A percentile compares a stretch with the other conserved stretches of the same genome.
These are phyloP conservation scores for Diplodus puntazzo DNA, from an alignment of 2,797 vertebrate species.

Conservation along the genomic window DNA sequence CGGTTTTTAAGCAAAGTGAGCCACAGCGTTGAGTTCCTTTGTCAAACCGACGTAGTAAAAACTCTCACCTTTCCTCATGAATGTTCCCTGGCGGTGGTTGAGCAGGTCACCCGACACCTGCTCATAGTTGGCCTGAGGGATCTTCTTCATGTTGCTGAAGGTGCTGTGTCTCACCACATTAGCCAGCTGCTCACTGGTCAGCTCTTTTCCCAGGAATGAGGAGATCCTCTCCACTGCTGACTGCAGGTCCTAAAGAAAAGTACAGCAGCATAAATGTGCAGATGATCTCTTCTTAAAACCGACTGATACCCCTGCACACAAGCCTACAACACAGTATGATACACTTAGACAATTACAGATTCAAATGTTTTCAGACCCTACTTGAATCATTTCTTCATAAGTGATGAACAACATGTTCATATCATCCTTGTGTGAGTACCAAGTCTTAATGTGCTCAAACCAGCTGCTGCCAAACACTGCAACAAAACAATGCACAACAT, in stretches of 20 bases:
- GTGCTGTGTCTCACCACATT: constrained; percentile 73
- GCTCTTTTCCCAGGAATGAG: constrained; percentile 71
- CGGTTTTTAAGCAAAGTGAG: background rate
- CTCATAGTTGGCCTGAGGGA: constrained; percentile 75
- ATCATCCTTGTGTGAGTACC: constrained; percentile 72
- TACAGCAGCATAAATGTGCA: background rate
- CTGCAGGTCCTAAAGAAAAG: constrained; percentile 61
- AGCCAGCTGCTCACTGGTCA: constrained; percentile 69
- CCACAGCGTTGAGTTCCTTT: background rate
- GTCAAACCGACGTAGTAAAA: background rate
- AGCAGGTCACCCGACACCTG: constrained; percentile 33
- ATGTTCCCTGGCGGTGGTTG: constrained; percentile 60
- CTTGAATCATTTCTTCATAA: constrained; percentile 82
- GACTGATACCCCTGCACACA: background rate
- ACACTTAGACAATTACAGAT: background rate
- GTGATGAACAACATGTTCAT: constrained; percentile 79
- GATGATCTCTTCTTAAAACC: background rate
- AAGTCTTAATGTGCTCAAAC: constrained; percentile 80
- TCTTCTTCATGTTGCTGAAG: constrained; percentile 78
- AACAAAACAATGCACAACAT: constrained; percentile 30
- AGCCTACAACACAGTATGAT: background rate
- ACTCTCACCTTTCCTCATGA: constrained; percentile 79
- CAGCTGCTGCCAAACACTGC: constrained; percentile 75
- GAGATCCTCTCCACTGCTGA: constrained; percentile 67
- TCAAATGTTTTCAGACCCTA: constrained; percentile 35